Base-by-base conservation (phyloP, 1,140 invertebrate genomes). In the Drosophila arizonae region DNA sequence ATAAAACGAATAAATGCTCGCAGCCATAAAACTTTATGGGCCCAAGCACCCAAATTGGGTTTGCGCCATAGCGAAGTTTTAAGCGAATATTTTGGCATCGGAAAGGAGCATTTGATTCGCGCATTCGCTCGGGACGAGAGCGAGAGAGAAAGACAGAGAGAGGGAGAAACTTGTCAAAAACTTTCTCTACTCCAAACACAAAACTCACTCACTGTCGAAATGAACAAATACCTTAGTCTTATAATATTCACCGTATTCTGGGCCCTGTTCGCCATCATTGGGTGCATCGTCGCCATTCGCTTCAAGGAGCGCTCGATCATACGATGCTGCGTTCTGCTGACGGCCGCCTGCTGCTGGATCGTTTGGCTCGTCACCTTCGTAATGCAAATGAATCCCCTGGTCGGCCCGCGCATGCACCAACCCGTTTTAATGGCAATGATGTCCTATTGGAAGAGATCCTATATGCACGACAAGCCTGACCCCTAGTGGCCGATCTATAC, bases 1-100 rank as follows among this genome's bases (percentile, higher is more conserved):
- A 82, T 86, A 86, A 87, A 87, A 87, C 76, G 39, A 21, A 62
- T 51, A 86, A 86, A 87, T 76, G 79, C 69, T 82, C 76, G 72
- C 67, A 79, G 43, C 33, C 72, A 87, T 87, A 82, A 87, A 87
- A 74, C 65, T 87, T 87, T 71, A 87, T 66, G 82, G 72, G 58
- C 71, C 28, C 69, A 62, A 56, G 79, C 52, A 79, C 30, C 66
- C 79, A 71, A 80, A 79, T 78, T 79, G 81, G 75, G 41, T 78
- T 72, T 76, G 61, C 46, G 17, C 36, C 51, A 77, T 56, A 45
- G 43, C 39, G 39, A 73, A 71, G 48, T 72, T 72, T 72, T 55
- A 65, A 72, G 67, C 30, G 33, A 60, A 56, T 21, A 45, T 26
- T 52, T 52, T 39, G 21, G 36, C 48, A 33, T 63, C 13, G 17